Evolutionary conservation across 2,113 vertebrate genomes (phyloP), one percentile per base, ranked within the genome.

Genomic region (Proterorhinus semilunaris): DNA sequence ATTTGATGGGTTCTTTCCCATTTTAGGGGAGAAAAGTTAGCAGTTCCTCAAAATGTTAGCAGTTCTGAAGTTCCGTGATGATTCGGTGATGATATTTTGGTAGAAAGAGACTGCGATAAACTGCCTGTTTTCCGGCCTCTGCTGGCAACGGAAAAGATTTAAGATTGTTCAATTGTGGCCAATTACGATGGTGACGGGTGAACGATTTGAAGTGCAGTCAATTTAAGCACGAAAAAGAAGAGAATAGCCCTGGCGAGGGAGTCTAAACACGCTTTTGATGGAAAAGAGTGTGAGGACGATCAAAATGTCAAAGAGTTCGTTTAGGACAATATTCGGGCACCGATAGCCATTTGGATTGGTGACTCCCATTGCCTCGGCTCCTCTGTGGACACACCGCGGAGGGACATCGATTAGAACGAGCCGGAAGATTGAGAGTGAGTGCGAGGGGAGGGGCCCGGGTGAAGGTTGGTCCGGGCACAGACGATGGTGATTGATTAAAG

Each of bases 401-500:
- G 79, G 69, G 81, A 78, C 83, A 83, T 83, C 42, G 70, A 82
- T 83, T 49, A 55, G 74, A 66, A 62, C 69, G 62, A 61, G 51
- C 8, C n/a, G 4, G 5, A 16, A 52, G 51, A 47, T 27, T 45
- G 46, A 73, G 70, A 76, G 11, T 64, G 68, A 62, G 62, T 36
- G 63, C 55, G 75, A 73, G 63, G 62, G 69, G 75, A 74, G 65
- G 76, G 68, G 66, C 52, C 52, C 13, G 17, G 51, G 70, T 80
- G 83, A 83, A 88, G 85, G 85, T 85, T 84, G 83, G 82, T 74
- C 57, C 68, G 85, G 82, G 86, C 76, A 59, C 51, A 85, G 86
- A 85, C 76, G 27, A 16, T 68, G 66, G 52, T 88, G 87, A 90
- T 80, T 89, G 78, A 89, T 89, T 89, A 86, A 83, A 87, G 82